These are phyloP conservation scores for Ageneiosus marmoratus DNA, from an alignment of 2,113 vertebrate species.

Conservation along the genomic window DNA sequence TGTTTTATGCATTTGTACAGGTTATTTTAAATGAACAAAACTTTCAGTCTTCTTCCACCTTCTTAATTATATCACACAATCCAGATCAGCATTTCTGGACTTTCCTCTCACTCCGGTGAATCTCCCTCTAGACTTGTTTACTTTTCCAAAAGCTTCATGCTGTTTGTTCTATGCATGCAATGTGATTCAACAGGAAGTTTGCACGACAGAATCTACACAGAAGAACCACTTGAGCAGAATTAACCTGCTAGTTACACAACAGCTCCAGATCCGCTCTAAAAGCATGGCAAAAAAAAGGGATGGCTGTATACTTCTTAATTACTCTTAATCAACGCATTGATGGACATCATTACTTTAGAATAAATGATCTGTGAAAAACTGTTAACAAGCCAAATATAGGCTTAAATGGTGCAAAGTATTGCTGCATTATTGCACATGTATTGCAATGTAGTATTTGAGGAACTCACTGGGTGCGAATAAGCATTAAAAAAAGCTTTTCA, in stretches of 20 bases:
- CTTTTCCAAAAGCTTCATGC: neutral
- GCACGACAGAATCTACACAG: conserved; percentile 1
- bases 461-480: neutral
- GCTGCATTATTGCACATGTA: neutral
- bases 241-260: neutral
- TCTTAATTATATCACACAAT: neutral
- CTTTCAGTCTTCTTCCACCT: neutral
- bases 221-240: neutral
- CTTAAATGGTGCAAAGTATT: neutral
- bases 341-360: neutral
- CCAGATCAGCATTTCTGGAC: neutral
- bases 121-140: neutral
- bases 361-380: neutral
- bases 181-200: neutral
- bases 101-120: neutral
- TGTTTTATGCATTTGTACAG: neutral
- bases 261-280: neutral
- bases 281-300: neutral
- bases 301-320: neutral
- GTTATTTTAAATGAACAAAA: neutral
- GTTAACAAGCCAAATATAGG: neutral
- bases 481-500: neutral
- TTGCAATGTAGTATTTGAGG: neutral
- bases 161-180: neutral
- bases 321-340: neutral